Percentiles rank a stretch among this genome's conserved stretches.
Conservation (phyloP, 2,113 vertebrate genomes). For the Pithys albifrons region DNA sequence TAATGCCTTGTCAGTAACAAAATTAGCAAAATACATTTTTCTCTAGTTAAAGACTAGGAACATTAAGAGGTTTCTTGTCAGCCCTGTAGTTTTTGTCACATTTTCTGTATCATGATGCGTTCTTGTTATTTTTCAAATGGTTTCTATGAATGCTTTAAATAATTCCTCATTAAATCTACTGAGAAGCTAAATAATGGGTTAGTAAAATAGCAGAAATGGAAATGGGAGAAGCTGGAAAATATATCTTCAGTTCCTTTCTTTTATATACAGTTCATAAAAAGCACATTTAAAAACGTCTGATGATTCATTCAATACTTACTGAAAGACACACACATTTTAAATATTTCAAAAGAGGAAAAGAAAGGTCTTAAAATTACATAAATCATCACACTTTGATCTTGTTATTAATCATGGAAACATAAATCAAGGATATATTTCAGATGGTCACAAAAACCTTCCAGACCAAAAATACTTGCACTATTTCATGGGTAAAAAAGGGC, state of each 20-base stretch:
- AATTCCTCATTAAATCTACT: constrained; percentile 83
- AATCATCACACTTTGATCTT: not conserved
- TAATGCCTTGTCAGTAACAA: not conserved
- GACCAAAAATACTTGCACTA: not conserved
- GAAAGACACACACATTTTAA: constrained; percentile 31
- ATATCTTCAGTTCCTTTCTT: constrained; percentile 13
- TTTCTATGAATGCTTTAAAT: constrained; percentile 46
- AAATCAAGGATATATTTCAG: not conserved
- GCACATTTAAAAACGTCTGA: constrained; percentile 24
- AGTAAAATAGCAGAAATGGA: constrained; percentile 71
- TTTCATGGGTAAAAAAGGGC: not conserved
- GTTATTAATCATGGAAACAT: not conserved
- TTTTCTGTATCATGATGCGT: not conserved
- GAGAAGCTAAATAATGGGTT: constrained; percentile 66
- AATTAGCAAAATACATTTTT: not conserved
- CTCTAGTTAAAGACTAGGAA: not conserved
- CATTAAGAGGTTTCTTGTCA: not conserved
- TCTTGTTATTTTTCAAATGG: constrained; percentile 1
- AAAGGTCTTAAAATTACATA: constrained; percentile 28
- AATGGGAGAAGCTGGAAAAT: constrained; percentile 59
- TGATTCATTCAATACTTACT: not conserved
- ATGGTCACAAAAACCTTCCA: not conserved
- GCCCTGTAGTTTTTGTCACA: not conserved
- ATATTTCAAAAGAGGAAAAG: constrained; percentile 19
- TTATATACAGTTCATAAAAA: constrained; percentile 44